A percentile compares a stretch with the other conserved stretches of the same genome.
phyloP scores from a whole-genome alignment of 2,113 vertebrate species.

The Pelecanus crispus region DNA sequence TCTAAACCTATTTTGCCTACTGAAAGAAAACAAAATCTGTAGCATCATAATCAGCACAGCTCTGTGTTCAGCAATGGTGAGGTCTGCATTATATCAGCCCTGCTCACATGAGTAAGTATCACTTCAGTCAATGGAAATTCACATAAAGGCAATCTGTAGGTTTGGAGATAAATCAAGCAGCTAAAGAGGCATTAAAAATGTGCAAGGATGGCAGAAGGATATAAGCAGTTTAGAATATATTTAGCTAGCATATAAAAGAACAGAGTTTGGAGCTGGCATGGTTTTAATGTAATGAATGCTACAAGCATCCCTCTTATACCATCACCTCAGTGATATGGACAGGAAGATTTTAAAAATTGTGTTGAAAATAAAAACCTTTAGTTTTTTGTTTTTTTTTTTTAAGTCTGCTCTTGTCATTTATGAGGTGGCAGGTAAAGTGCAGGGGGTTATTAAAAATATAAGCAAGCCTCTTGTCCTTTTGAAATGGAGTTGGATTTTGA shows the following conservation, averaged over 20 bases:
- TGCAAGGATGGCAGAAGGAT: slow-evolving; percentile 4
- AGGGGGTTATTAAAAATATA: slow-evolving; percentile 3
- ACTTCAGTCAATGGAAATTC: slow-evolving; percentile 49
- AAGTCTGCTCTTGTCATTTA: neutral
- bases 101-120: slow-evolving; percentile 39
- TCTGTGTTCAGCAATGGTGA: neutral
- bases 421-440: neutral
- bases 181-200: slow-evolving; percentile 49
- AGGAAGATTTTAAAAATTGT: neutral
- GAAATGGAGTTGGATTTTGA: neutral
- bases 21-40: slow-evolving; percentile 34
- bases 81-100: slow-evolving; percentile 22
- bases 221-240: slow-evolving; percentile 31
- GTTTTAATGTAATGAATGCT: neutral
- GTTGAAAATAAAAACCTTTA: neutral
- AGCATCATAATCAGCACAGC: neutral
- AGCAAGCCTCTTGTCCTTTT: neutral
- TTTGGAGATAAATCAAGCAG: slow-evolving; percentile 57
- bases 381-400: neutral
- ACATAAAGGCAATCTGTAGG: slow-evolving; percentile 38
- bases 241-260: slow-evolving; percentile 35
- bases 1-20: neutral
- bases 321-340: neutral
- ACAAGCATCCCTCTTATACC: neutral
- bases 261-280: neutral